These are phyloP conservation scores for Saguinus midas DNA, from an alignment of 2,113 vertebrate genomes.

Conservation along the genomic window DNA sequence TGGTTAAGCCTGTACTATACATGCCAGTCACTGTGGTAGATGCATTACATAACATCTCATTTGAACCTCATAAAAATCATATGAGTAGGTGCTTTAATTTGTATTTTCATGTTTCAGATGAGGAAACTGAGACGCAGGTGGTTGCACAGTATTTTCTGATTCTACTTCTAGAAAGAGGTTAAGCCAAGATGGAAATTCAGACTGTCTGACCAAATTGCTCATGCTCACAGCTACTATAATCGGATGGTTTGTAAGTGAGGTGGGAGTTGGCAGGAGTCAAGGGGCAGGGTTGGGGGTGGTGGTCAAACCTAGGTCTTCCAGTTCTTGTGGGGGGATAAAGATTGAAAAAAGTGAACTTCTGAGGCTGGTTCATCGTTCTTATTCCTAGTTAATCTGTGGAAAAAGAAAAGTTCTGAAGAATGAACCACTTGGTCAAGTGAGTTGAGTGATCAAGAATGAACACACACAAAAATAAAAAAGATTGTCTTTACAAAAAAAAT, in stretches of 20 bases:
- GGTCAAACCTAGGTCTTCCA: neutral
- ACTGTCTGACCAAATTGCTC: too few species aligned
- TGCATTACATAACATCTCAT: neutral
- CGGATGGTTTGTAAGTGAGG: neutral
- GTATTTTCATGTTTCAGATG: neutral
- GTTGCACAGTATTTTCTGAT: neutral
- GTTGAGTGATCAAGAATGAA: neutral
- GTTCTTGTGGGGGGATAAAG: neutral
- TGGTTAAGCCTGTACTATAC: neutral
- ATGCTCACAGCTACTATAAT: too few species aligned
- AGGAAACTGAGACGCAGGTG: too few species aligned
- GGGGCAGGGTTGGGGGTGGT: too few species aligned
- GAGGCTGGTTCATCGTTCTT: neutral
- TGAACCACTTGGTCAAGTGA: neutral
- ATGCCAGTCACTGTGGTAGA: neutral
- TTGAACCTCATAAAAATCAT: neutral
- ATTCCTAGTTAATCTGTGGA: neutral
- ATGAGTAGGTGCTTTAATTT: neutral
- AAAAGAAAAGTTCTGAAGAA: neutral
- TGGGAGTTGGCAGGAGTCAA: neutral
- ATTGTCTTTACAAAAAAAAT: too few species aligned
- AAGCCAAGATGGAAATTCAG: neutral
- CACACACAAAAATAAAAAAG: too few species aligned
- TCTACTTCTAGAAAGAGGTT: neutral
- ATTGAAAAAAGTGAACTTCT: neutral